A percentile compares a stretch with the other conserved stretches of the same genome.
Evolutionary conservation across 2,888 invertebrate species (phyloP).

Genomic region (Spodoptera littoralis): DNA sequence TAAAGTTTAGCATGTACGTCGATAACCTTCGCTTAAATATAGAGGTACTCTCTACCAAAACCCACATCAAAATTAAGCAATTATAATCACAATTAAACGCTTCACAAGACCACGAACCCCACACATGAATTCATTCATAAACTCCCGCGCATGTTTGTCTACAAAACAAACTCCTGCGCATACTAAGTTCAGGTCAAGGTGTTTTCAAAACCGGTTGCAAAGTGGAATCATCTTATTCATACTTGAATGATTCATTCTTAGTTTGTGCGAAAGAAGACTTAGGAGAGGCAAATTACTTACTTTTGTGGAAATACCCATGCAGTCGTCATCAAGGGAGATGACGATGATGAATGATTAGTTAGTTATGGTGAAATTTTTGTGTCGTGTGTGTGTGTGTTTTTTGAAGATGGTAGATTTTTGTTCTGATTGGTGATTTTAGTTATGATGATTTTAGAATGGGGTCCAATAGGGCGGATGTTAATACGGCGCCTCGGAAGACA

Average conservation of each 20-base stretch:
- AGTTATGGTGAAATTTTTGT: not conserved
- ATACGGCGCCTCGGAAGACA: too few relatives aligned
- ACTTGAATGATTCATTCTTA: slow-evolving; percentile 36
- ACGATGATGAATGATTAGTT: not conserved
- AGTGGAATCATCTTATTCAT: slow-evolving; percentile 56
- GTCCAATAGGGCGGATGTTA: too few relatives aligned
- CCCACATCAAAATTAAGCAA: too few relatives aligned
- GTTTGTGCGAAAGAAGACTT: slow-evolving; percentile 20
- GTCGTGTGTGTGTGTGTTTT: too few relatives aligned
- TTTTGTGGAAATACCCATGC: slow-evolving; percentile 18
- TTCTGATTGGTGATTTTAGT: too few relatives aligned
- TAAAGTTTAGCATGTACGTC: too few relatives aligned
- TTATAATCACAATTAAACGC: too few relatives aligned
- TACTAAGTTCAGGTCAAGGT: slow-evolving; percentile 45
- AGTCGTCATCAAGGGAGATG: slow-evolving; percentile 1
- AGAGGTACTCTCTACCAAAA: too few relatives aligned
- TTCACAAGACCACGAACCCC: slow-evolving; percentile 16
- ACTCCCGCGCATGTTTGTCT: not conserved
- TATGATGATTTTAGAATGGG: too few relatives aligned
- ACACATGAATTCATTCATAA: not conserved
- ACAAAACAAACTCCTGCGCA: slow-evolving; percentile 41
- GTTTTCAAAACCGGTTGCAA: slow-evolving; percentile 40
- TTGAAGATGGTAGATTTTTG: too few relatives aligned
- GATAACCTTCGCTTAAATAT: too few relatives aligned
- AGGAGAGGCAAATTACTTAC: slow-evolving; percentile 2